Evolutionary conservation across 2,113 vertebrate genomes (phyloP).

Genomic region (Falco punctatus): DNA sequence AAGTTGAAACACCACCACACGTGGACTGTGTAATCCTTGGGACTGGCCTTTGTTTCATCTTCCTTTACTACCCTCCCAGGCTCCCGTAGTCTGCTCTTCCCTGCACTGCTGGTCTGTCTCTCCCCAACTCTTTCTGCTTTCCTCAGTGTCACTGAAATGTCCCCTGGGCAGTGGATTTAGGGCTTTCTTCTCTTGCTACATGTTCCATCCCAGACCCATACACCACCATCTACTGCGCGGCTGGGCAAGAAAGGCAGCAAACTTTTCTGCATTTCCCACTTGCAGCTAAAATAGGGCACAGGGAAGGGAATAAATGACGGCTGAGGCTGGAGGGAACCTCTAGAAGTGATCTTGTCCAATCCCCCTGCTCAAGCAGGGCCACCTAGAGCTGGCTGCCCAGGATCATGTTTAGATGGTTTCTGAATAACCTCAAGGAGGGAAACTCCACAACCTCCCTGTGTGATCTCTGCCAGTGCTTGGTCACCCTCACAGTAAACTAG

Average conservation of each 20-base stretch:
- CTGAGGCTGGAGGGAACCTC: too few relatives aligned
- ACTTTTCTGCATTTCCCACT: neutral
- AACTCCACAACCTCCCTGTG: too few relatives aligned
- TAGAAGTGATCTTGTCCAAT: too few relatives aligned
- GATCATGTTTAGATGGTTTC: too few relatives aligned
- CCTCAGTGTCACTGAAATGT: accelerated
- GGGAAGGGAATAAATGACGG: neutral
- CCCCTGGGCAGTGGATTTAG: accelerated
- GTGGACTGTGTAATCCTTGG: neutral
- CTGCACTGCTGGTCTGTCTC: too few relatives aligned
- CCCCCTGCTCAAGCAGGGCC: too few relatives aligned
- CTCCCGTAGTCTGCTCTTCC: neutral
- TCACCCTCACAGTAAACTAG: too few relatives aligned
- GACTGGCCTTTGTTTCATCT: neutral
- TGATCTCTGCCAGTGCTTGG: too few relatives aligned
- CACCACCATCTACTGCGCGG: neutral
- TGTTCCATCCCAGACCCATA: neutral
- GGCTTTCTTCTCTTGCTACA: accelerated
- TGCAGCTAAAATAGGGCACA: neutral
- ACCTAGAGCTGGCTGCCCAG: too few relatives aligned
- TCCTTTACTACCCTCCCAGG: neutral
- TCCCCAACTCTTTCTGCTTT: neutral
- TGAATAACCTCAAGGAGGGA: too few relatives aligned
- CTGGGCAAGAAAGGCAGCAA: neutral
- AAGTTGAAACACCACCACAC: accelerated